These are phyloP conservation scores for Panopea generosa DNA, from an alignment of 2,888 invertebrate species.

Conservation along the genomic window DNA sequence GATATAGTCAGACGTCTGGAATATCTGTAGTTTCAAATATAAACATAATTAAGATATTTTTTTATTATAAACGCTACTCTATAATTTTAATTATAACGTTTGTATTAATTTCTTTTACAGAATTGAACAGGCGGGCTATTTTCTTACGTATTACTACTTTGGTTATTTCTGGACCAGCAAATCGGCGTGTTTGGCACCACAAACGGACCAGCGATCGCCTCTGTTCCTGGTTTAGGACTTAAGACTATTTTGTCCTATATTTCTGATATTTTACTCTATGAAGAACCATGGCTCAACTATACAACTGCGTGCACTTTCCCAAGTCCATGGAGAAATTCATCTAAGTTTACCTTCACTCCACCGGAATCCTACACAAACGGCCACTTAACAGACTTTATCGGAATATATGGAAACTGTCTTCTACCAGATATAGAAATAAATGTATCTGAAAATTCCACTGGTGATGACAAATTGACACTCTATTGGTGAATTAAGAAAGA, in stretches of 20 bases:
- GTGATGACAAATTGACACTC: slow-evolving; percentile 19
- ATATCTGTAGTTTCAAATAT: too few relatives aligned
- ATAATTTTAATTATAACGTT: too few relatives aligned
- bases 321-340: slow-evolving; percentile 37
- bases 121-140: slow-evolving; percentile 52
- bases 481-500: slow-evolving; percentile 50
- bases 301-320: slow-evolving; percentile 51
- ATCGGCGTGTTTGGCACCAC: slow-evolving; percentile 42
- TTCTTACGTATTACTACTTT: slow-evolving; percentile 42
- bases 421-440: slow-evolving; percentile 45
- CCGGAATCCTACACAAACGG: slow-evolving; percentile 18
- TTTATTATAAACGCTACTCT: too few relatives aligned
- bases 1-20: too few relatives aligned
- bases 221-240: slow-evolving; percentile 18
- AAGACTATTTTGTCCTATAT: slow-evolving; percentile 42
- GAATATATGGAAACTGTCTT: slow-evolving; percentile 41
- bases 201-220: slow-evolving; percentile 48
- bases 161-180: slow-evolving; percentile 52
- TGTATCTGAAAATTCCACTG: background rate
- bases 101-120: too few relatives aligned
- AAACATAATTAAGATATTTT: too few relatives aligned
- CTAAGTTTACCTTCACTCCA: background rate
- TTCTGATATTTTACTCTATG: slow-evolving; percentile 33
- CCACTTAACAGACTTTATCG: slow-evolving; percentile 23
- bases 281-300: slow-evolving; percentile 40